Base-by-base conservation (phyloP, 2,888 invertebrate species). In the Phortica okadai region DNA sequence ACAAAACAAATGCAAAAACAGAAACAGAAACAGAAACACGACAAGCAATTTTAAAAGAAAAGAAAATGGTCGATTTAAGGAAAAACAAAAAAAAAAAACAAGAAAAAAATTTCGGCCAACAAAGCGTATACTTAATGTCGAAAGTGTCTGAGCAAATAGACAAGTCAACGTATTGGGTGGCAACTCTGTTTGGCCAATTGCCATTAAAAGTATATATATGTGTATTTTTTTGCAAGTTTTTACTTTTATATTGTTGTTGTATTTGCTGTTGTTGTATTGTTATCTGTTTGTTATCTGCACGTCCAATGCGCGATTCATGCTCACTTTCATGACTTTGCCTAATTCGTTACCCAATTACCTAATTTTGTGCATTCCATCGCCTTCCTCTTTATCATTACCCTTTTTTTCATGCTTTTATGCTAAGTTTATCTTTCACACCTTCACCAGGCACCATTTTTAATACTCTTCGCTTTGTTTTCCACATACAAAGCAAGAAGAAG, bases 41-140 rank as follows among this genome's bases (percentile, higher is more conserved):
- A 50, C 50, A 50, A 50, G 50, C 10, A 8, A 6, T 50, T 50
- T 11, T 11, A 50, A 14, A 50, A 14, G 8, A 50, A 50, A 50
- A 50, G 14, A 50, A 50, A 50, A 50, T 33, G 0, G 33, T 33
- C 33, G 33, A 33, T 33, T 11, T 50, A 50, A 3, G 14, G 14
- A 11, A 0, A 50, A 50, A 50, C 2, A 50, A 11, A 50, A 50
- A 50, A 50, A 50, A 16, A 21, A 21, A 62, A 62, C 62, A 59
- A 59, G 8, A 59, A 59, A 50, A 50, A 11, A 59, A 50, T 10
- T 6, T 59, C 16, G 59, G 59, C 59, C 21, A 62, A 62, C 62
- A 62, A 25, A 21, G 62, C 62, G 62, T 62, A 62, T 62, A 62
- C 62, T 62, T 62, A 62, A 62, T 62, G 62, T 62, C 62, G 7